These are phyloP conservation scores for Mesembrinibis cayennensis DNA, from an alignment of 2,113 vertebrate genomes.

Conservation along the genomic window DNA sequence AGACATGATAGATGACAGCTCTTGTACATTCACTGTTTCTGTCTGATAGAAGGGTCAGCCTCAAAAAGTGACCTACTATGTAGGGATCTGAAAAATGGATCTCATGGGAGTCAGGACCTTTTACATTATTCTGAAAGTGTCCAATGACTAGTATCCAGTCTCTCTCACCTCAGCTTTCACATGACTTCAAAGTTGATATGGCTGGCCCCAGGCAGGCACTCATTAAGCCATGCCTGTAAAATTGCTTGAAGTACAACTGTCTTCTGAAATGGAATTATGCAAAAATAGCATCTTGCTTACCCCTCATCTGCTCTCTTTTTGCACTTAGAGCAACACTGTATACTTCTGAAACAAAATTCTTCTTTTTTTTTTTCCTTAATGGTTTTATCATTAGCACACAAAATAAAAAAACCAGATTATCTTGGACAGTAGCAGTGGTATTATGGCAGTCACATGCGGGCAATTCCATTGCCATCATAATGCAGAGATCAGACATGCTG, in stretches of 20 bases:
- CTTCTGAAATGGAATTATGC: not conserved
- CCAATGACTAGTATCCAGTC: not conserved
- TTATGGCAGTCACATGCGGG: not conserved
- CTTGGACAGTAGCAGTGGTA: not conserved
- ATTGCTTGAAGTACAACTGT: not conserved
- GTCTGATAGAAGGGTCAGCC: not conserved
- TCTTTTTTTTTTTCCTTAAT: not conserved
- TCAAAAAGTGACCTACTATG: not conserved
- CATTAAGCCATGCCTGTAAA: not conserved
- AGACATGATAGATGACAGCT: not conserved
- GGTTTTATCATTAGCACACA: not conserved
- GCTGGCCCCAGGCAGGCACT: not conserved
- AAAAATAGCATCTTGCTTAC: not conserved
- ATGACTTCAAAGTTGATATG: not conserved
- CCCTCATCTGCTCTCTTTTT: not conserved
- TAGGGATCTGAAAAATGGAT: conserved; percentile 5
- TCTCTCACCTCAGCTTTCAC: not conserved
- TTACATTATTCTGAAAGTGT: not conserved
- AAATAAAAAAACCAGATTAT: not conserved
- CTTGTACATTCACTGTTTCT: not conserved
- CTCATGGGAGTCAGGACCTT: not conserved
- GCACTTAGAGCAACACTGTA: not conserved
- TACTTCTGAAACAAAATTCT: not conserved
- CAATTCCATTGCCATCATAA: not conserved
- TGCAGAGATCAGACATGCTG: not conserved